Evolutionary conservation across 2,888 invertebrate species (phyloP), one percentile per base, ranked within the genome.

Genomic region (Furcula furcula): DNA sequence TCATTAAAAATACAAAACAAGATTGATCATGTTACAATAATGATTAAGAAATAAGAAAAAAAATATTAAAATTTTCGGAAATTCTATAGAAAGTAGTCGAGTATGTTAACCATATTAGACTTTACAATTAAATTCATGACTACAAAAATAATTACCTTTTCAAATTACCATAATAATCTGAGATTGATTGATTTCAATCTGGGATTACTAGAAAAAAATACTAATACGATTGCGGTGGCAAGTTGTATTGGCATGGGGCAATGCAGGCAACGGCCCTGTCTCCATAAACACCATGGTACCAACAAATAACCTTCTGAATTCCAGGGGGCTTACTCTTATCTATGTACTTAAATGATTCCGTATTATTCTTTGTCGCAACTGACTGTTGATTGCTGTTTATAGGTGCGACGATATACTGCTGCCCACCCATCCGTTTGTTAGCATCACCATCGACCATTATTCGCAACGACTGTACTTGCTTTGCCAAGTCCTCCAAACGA

Each of bases 401-500:
- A 22, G 22, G 11, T 22, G 22, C 3, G 3, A 4, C 16, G 6
- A 22, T 5, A 22, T 3, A 20, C 9, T 22, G 7, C n/a, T 10
- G 22, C 2, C 9, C 1, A 9, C 11, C 10, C 2, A n/a, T 5
- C 11, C 11, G 5, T 5, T 22, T 22, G 4, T 11, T 9, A 4
- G 7, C 7, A 0, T 34, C 31, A 4, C 18, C 19, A 7, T 45
- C 34, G 7, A 25, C 2, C 15, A 36, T 36, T 14, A 22, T 1
- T 6, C 34, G 33, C 5, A 38, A 15, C 19, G 26, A 7, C n/a
- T 22, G 11, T 4, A 43, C 22, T 7, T 42, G 25, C 7, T 42
- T 39, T 7, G 26, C n/a, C n/a, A 48, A 20, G 5, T 33, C 27
- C 9, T 31, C 27, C 11, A 39, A 22, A 19, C 33, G 49, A 7